Evolutionary conservation across 2,888 invertebrate genomes (phyloP), one percentile per base, ranked within the genome.

Genomic region (Nomada goodeniana): DNA sequence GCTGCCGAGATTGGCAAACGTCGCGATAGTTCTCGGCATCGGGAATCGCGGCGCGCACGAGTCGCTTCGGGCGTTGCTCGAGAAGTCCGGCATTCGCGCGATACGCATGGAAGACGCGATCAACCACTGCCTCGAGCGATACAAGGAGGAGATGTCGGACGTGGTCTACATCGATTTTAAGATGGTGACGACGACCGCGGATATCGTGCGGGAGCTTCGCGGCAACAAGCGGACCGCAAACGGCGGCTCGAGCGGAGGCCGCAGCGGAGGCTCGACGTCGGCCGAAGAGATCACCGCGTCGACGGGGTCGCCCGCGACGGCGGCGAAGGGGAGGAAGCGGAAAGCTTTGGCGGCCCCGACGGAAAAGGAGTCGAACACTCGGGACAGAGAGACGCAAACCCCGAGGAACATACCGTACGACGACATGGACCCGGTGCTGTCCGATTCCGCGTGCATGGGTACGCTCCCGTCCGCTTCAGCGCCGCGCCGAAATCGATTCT

Each of bases 371-470:
- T 0, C 2, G 9, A 0, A 4, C 0, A 29, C 20, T 1, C 23
- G 9, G 10, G 89, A 90, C 26, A 95, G 96, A 91, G 94, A 94
- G 89, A 95, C 95, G 0, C 96, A 96, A 93, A 96, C 96, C 18
- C 96, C 96, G 29, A 95, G 94, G 90, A 93, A 94, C 4, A 94
- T 95, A 84, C 96, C 96, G 1, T 94, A 95, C 89, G 95, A 95
- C 90, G 95, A 95, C 85, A 94, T 95, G n/a, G 83, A 89, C 80
- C 89, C 90, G 0, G 88, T 86, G 50, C 90, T 96, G 50, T 95
- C 95, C 4, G 68, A 91, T 44, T 85, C 94, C 60, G 96, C 95
- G 7, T 94, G 94, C 69, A 73, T 88, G 10, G 87, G 86, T 86
- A 86, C 50, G 61, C 2, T 20, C 13, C 15, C 1, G 5, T 2